Base-by-base conservation (phyloP, 2,888 invertebrate genomes). In the Ectemnius cavifrons region DNA sequence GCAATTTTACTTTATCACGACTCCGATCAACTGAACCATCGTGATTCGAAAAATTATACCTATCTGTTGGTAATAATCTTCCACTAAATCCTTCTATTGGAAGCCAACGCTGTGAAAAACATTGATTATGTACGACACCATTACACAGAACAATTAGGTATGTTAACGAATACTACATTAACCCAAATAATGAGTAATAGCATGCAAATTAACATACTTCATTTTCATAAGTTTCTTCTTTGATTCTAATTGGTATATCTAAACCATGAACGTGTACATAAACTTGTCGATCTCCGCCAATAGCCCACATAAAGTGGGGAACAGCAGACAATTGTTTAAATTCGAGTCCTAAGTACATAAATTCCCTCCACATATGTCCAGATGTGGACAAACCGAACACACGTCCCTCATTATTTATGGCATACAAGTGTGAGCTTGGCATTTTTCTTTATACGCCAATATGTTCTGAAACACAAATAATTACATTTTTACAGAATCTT, bases 191-290 rank as follows among this genome's bases (percentile, higher is more conserved):
- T 20, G 27, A 61, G 65, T 45, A 60, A 28, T n/a, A 27, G 28
- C 16, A 46, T 56, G 11, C 27, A 13, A 47, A 62, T 5, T 57
- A 71, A 37, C 74, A 57, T 90, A 94, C 95, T 92, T 98, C 97
- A 91, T 98, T 98, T 92, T 98, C 98, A 89, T 95, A 98, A 0
- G 97, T 94, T 89, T 97, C 97, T 91, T 98, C 98, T 89, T 95
- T 95, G 0, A 97, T 95, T 78, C 97, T 92, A 79, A 98, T 98
- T 0, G 98, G 97, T 84, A 98, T 95, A 91, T 98, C 98, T 72
- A 97, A 92, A 0, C 96, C 96, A 88, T 97, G 96, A 5, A 98
- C 97, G 88, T 97, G 97, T 2, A 98, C 95, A 89, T 98, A 98
- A 66, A 97, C 95, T 91, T 98, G 98, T 77, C 98, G 94, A 90